These are phyloP conservation scores for Myiagra hebetior DNA, from an alignment of 2,113 vertebrate genomes.

Conservation along the genomic window DNA sequence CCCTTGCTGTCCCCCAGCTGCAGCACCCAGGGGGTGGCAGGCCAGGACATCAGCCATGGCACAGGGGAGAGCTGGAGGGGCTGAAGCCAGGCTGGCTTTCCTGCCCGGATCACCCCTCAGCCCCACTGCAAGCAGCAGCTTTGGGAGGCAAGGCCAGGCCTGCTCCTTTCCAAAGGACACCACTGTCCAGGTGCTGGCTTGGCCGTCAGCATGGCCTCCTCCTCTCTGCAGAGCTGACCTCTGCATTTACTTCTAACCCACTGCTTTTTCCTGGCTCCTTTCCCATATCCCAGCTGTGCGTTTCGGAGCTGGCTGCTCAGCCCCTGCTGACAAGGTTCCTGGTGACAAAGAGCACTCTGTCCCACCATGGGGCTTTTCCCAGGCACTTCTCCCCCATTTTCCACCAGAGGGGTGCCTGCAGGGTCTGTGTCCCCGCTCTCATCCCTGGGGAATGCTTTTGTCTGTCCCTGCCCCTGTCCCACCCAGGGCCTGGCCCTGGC, in stretches of 20 bases:
- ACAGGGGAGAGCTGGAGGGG: not conserved
- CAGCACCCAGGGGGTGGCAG: not conserved
- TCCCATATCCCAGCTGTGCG: not conserved
- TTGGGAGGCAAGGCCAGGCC: not conserved
- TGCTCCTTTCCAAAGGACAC: not conserved
- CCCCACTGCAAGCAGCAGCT: not conserved
- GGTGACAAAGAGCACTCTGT: not conserved
- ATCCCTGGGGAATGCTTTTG: not conserved
- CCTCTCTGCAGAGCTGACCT: not conserved
- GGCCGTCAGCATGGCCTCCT: rapidly evolving
- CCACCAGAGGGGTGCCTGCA: not conserved
- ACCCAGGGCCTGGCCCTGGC: not conserved
- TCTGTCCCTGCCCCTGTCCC: not conserved
- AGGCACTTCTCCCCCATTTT: not conserved
- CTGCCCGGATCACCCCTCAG: not conserved
- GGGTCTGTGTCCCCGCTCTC: not conserved
- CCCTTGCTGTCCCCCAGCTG: not conserved
- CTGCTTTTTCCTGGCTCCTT: constrained; percentile 19
- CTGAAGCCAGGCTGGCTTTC: not conserved
- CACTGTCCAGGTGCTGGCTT: not conserved
- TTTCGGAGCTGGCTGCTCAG: not conserved
- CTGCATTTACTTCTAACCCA: not conserved
- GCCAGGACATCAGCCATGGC: rapidly evolving
- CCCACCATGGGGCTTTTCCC: not conserved
- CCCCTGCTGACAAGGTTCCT: not conserved